These are phyloP conservation scores for Drosophila repleta DNA, from an alignment of 1,140 invertebrate species.

Conservation along the genomic window DNA sequence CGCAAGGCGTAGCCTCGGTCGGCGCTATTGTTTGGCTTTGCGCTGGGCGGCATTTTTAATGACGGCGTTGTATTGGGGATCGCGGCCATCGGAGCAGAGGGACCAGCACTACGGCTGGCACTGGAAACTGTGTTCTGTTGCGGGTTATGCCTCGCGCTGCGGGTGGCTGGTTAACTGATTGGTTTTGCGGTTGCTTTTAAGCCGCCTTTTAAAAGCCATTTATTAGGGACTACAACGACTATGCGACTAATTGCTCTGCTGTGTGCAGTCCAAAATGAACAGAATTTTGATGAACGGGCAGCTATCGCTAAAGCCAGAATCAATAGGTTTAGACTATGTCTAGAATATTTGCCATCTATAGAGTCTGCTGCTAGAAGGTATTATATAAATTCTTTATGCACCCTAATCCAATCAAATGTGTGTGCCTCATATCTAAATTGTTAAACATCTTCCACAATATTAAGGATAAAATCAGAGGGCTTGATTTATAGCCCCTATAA, in stretches of 20 bases:
- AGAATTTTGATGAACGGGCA: too few species aligned
- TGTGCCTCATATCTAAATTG: neutral
- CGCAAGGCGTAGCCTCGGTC: constrained; percentile 47
- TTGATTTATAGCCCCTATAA: neutral
- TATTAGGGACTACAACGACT: constrained; percentile 28
- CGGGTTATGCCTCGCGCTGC: neutral
- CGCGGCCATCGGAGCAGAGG: neutral
- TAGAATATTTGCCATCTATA: too few species aligned
- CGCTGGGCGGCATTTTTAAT: constrained; percentile 61
- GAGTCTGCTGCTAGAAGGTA: too few species aligned
- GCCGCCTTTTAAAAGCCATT: constrained; percentile 30
- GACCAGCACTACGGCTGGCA: neutral
- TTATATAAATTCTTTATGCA: neutral
- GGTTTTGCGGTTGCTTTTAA: constrained; percentile 39
- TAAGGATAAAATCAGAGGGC: neutral
- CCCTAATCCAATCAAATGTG: neutral
- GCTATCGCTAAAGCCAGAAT: too few species aligned
- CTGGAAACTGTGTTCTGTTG: neutral
- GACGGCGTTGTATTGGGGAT: constrained; percentile 30
- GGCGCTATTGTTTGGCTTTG: constrained; percentile 43
- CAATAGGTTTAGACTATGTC: too few species aligned
- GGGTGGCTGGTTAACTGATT: constrained; percentile 51
- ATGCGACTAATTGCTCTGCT: constrained; percentile 50
- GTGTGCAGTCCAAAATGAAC: too few species aligned
- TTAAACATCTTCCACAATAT: neutral